phyloP scores from a whole-genome alignment of 1,140 invertebrate genomes.

The Drosophila oshimai region DNA sequence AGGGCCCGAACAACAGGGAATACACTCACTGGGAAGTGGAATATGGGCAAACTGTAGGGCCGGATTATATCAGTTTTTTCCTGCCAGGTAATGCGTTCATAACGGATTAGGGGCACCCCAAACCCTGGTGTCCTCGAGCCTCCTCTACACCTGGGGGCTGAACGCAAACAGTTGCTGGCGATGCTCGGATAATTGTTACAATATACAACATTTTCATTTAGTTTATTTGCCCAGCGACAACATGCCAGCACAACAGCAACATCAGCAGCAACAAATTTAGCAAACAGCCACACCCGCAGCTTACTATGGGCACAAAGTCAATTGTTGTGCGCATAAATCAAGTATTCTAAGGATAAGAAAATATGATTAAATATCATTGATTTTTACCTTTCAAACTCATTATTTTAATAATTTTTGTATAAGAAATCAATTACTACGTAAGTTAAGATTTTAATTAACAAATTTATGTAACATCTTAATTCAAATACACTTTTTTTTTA shows the following conservation, averaged over 20 bases:
- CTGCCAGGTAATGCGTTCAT: constrained; percentile 14
- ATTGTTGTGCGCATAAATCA: neutral
- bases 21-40: neutral
- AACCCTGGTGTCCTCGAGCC: neutral
- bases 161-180: constrained; percentile 31
- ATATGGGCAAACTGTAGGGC: neutral
- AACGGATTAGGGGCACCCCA: constrained; percentile 15
- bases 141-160: neutral
- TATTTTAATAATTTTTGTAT: too few relatives aligned
- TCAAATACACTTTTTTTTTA: too few relatives aligned
- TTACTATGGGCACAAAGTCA: neutral
- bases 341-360: too few relatives aligned
- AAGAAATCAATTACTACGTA: too few relatives aligned
- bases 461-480: too few relatives aligned
- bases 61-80: constrained; percentile 19
- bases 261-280: constrained; percentile 16
- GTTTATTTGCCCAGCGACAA: constrained; percentile 56
- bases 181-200: constrained; percentile 69
- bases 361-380: too few relatives aligned
- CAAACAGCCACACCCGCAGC: constrained; percentile 28
- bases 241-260: constrained; percentile 37
- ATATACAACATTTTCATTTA: constrained; percentile 71
- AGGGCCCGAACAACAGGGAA: neutral
- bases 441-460: too few relatives aligned
- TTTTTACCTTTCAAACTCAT: too few relatives aligned